Evolutionary conservation across 1,140 invertebrate species (phyloP).

Genomic region (Drosophila navojoa): DNA sequence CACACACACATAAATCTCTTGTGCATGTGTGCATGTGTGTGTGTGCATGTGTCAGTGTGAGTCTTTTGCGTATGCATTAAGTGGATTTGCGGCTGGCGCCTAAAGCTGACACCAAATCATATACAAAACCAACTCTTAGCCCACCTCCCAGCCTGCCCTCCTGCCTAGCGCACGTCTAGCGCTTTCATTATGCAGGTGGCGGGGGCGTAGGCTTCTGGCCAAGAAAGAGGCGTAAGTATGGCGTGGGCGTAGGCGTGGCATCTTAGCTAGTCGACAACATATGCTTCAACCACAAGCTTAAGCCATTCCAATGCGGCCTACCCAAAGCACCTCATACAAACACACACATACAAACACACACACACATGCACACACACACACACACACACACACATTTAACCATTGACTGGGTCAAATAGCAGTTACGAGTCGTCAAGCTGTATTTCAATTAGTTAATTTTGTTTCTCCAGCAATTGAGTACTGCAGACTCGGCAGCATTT

Average conservation of each 20-base stretch:
- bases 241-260: neutral
- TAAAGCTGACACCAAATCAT: slow-evolving; percentile 50
- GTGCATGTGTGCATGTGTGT: slow-evolving; percentile 4
- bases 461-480: neutral
- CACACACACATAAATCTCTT: neutral
- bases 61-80: slow-evolving; percentile 28
- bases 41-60: slow-evolving; percentile 10
- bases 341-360: neutral
- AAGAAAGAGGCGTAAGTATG: neutral
- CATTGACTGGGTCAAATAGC: neutral
- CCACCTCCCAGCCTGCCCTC: neutral
- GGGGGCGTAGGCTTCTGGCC: neutral
- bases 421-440: slow-evolving; percentile 10
- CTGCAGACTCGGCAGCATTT: no score
- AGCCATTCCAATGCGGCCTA: slow-evolving; percentile 4
- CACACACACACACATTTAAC: neutral
- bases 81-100: slow-evolving; percentile 42
- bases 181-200: no score
- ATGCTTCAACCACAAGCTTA: slow-evolving; percentile 13
- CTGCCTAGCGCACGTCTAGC: no score
- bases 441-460: slow-evolving; percentile 37
- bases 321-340: neutral
- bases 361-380: neutral
- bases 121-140: slow-evolving; percentile 14
- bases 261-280: slow-evolving; percentile 23